phyloP scores from a whole-genome alignment of 2,888 invertebrate genomes.

The Netelia melanura region DNA sequence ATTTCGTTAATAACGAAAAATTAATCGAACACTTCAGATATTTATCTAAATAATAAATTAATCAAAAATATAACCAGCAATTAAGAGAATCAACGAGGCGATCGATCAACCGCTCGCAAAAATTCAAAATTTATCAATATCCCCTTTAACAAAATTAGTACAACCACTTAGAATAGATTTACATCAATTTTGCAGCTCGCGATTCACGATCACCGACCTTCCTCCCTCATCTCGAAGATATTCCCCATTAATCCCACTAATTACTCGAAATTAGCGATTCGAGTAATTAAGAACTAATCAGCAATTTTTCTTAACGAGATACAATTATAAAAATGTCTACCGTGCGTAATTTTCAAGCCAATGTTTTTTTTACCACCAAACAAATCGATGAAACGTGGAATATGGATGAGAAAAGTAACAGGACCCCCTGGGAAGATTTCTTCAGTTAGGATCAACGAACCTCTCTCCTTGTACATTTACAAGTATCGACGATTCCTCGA shows the following conservation, averaged over 20 bases:
- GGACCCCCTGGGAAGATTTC: constrained; percentile 44
- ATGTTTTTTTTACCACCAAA: constrained; percentile 7
- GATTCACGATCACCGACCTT: background rate
- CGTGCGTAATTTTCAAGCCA: constrained; percentile 30
- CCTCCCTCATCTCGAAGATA: constrained; percentile 6
- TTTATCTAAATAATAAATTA: too few species aligned
- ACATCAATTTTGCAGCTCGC: constrained; percentile 8
- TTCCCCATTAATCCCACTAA: constrained; percentile 33
- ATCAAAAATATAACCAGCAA: too few species aligned
- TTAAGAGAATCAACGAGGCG: too few species aligned
- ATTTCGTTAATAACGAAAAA: too few species aligned
- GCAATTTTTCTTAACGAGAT: constrained; percentile 22
- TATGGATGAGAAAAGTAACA: constrained; percentile 19
- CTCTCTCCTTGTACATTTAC: constrained; percentile 6
- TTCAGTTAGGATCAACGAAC: constrained; percentile 49
- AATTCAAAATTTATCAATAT: too few species aligned
- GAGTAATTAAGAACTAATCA: constrained; percentile 41
- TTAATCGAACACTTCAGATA: too few species aligned
- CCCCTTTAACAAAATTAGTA: background rate
- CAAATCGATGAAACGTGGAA: constrained; percentile 22
- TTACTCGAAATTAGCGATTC: constrained; percentile 49
- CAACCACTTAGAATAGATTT: constrained; percentile 20
- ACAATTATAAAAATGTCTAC: constrained; percentile 14
- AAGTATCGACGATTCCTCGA: constrained; percentile 45
- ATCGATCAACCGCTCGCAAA: too few species aligned